These are phyloP conservation scores for Hirtodrosophila trivittata DNA, from an alignment of 2,888 invertebrate species.

Conservation along the genomic window DNA sequence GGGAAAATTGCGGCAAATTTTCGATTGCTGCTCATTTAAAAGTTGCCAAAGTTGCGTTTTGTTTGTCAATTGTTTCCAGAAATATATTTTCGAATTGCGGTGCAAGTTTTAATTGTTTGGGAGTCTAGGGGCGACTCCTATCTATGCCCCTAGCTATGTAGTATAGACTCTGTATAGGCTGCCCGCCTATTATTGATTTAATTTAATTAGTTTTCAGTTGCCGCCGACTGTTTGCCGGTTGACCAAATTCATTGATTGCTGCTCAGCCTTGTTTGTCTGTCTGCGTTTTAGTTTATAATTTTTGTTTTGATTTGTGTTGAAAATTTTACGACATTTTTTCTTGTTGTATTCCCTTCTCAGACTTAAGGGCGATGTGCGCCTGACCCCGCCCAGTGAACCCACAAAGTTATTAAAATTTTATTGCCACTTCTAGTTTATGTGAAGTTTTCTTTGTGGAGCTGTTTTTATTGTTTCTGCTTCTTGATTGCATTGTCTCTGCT, in stretches of 20 bases:
- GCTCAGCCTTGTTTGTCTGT: constrained; percentile 51
- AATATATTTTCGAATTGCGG: constrained; percentile 12
- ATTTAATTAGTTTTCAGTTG: constrained; percentile 70
- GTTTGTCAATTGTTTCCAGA: constrained; percentile 36
- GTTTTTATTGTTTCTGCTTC: constrained; percentile 43
- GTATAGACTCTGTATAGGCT: too few species aligned
- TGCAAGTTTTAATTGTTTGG: constrained; percentile 53
- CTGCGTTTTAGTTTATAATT: constrained; percentile 66
- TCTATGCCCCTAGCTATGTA: constrained; percentile 30
- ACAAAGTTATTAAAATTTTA: constrained; percentile 71
- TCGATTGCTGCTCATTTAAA: constrained; percentile 29
- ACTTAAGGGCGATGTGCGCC: constrained; percentile 46
- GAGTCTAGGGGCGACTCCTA: constrained; percentile 18
- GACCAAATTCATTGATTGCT: constrained; percentile 52
- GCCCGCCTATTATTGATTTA: constrained; percentile 64
- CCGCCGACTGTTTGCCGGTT: constrained; percentile 7
- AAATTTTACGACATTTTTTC: constrained; percentile 42
- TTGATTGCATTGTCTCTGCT: constrained; percentile 28
- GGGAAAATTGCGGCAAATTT: constrained; percentile 27
- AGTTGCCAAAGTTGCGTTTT: constrained; percentile 38
- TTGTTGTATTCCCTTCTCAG: constrained; percentile 2
- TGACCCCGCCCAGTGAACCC: constrained; percentile 55
- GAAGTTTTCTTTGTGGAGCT: constrained; percentile 32
- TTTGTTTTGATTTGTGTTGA: constrained; percentile 57
- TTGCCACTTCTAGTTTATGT: constrained; percentile 43